Evolutionary conservation across 2,113 vertebrate species (phyloP), one percentile per base, ranked within the genome.

Genomic region (Anthoscopus minutus): DNA sequence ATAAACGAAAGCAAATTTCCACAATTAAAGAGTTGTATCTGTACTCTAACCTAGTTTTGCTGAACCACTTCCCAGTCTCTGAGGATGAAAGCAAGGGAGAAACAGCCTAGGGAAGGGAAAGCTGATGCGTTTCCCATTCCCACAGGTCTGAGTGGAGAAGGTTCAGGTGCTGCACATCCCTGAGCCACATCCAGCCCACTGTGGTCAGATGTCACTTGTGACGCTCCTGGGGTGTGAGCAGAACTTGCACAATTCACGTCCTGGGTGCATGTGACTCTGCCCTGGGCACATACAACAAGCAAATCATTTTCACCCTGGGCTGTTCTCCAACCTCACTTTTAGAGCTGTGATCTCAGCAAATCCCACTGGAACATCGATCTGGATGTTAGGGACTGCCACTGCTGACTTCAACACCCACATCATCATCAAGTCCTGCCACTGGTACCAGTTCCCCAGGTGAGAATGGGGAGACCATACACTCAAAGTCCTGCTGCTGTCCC

Each of bases 391-490:
- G 72, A 66, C 15, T 30, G 23, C 45, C 70, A 8, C 35, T 13
- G 27, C 62, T 5, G 88, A 65, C 56, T 81, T 58, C 51, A 79
- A 17, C 51, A 47, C 16, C 13, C 20, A 62, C 11, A 6, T 37
- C n/a, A 54, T 7, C 0, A 0, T 24, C n/a, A 47, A 27, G 53
- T 35, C 31, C 58, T 30, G 61, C 51, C 64, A 37, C 8, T 24
- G 37, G 10, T 37, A 76, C 18, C 53, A 73, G 61, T 25, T 78
- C 42, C n/a, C n/a, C 17, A 9, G 45, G 54, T 73, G 54, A 70
- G 25, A 78, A 69, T 13, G 10, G 38, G 53, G 24, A 57, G n/a
- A 69, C 25, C 45, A 28, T 40, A 44, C 23, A 56, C 25, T 19
- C 53, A 60, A 66, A 42, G 47, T 65, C 30, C 47, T 73, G 37